Conservation (phyloP, 2,888 invertebrate genomes). For the Ornithoptera alexandrae region DNA sequence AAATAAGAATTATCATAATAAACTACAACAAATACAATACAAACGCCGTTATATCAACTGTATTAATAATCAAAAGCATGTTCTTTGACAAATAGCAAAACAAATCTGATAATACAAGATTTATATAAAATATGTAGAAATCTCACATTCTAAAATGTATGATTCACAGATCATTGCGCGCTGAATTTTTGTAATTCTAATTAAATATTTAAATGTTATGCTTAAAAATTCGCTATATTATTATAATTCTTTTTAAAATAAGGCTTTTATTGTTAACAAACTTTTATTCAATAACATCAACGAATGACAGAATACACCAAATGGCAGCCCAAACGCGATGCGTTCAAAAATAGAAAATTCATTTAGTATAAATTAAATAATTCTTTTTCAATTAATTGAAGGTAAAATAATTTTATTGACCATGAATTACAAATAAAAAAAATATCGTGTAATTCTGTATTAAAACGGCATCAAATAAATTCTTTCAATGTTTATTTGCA, state of each 20-base stretch:
- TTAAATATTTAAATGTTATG: slow-evolving; percentile 36
- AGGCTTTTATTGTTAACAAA: slow-evolving; percentile 40
- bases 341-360: slow-evolving; percentile 31
- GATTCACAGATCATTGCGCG: slow-evolving; percentile 48
- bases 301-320: slow-evolving; percentile 73
- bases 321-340: slow-evolving; percentile 45
- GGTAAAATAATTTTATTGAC: too few relatives aligned
- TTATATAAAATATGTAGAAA: slow-evolving; percentile 37
- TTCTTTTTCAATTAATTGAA: neutral
- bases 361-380: neutral
- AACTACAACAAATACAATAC: slow-evolving; percentile 9
- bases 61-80: slow-evolving; percentile 5
- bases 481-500: too few relatives aligned
- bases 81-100: slow-evolving; percentile 15
- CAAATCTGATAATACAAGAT: slow-evolving; percentile 22
- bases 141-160: slow-evolving; percentile 56
- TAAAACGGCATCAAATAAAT: too few relatives aligned
- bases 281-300: slow-evolving; percentile 70
- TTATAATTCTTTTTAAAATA: slow-evolving; percentile 39
- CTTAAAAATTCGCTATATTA: slow-evolving; percentile 37
- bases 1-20: slow-evolving; percentile 32
- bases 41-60: neutral
- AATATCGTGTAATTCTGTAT: neutral
- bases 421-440: neutral
- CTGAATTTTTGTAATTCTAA: slow-evolving; percentile 33